A percentile compares a stretch with the other conserved stretches of the same genome.
These are phyloP conservation scores for Allacma fusca DNA, from an alignment of 2,888 invertebrate genomes.

Conservation along the genomic window DNA sequence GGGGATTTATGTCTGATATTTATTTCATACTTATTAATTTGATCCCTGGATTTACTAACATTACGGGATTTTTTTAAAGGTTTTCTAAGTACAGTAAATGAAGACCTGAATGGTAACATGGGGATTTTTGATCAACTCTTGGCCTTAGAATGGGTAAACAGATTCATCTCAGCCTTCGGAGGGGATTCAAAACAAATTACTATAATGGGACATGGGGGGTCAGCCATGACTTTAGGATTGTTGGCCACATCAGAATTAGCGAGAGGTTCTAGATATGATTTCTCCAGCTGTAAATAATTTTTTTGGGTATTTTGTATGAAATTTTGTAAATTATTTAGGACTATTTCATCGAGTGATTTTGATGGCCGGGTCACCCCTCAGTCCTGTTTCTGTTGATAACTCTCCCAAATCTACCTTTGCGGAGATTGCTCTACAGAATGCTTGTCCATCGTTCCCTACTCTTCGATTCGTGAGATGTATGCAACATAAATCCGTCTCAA, in stretches of 20 bases:
- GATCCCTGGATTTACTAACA: no score
- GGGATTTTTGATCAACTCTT: constrained; percentile 53
- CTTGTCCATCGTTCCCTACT: constrained; percentile 56
- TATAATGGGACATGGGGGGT: constrained; percentile 56
- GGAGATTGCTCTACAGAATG: constrained; percentile 54
- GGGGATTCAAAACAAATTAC: constrained; percentile 56
- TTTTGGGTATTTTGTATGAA: no score
- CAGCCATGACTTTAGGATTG: constrained; percentile 55
- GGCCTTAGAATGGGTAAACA: constrained; percentile 56
- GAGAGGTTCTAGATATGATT: constrained; percentile 30
- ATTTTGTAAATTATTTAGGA: constrained; percentile 35
- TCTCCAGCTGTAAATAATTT: background rate
- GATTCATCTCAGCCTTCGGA: constrained; percentile 51
- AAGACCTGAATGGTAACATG: constrained; percentile 56
- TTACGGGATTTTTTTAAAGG: no score
- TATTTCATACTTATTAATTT: no score
- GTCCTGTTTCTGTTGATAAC: constrained; percentile 51
- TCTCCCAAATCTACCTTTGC: constrained; percentile 55
- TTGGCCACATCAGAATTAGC: constrained; percentile 54
- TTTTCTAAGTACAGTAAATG: constrained; percentile 50
- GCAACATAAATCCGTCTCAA: constrained; percentile 46
- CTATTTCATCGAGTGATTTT: constrained; percentile 56
- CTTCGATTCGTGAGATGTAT: constrained; percentile 56
- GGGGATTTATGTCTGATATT: no score
- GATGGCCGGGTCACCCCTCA: constrained; percentile 55